A percentile compares a stretch with the other conserved stretches of the same genome.
Conservation (phyloP, 2,113 vertebrate species). For the Corythoichthys haematopterus region DNA sequence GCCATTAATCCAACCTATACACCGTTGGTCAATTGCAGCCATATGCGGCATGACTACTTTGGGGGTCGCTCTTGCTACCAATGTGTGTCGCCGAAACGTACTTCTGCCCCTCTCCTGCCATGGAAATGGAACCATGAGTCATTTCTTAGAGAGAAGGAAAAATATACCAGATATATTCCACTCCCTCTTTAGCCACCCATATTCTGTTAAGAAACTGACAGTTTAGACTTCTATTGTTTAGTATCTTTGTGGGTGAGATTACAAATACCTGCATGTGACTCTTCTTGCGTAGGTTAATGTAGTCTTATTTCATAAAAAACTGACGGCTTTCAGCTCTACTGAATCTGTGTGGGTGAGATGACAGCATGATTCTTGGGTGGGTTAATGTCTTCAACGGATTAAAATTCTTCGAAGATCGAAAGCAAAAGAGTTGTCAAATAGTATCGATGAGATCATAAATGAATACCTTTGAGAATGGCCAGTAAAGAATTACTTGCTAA, state of each 20-base stretch:
- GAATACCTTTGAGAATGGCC: too few species aligned
- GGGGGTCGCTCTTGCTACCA: slow-evolving; percentile 54
- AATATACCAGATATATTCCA: slow-evolving; percentile 42
- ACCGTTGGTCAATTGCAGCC: slow-evolving; percentile 65
- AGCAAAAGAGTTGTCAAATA: too few species aligned
- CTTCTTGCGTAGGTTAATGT: background rate
- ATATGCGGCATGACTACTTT: slow-evolving; percentile 64
- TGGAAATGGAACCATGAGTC: slow-evolving; percentile 17
- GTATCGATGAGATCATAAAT: too few species aligned
- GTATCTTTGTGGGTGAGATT: background rate
- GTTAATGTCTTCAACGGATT: too few species aligned
- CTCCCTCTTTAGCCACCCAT: slow-evolving; percentile 46
- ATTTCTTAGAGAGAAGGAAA: background rate
- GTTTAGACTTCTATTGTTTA: slow-evolving; percentile 13
- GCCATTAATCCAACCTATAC: slow-evolving; percentile 65
- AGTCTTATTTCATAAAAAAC: background rate
- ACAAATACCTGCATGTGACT: background rate
- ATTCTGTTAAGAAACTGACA: slow-evolving; percentile 5
- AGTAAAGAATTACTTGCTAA: too few species aligned
- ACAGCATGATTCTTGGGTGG: too few species aligned
- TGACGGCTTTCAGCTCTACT: too few species aligned
- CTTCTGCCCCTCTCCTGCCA: slow-evolving; percentile 32
- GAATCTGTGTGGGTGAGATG: too few species aligned
- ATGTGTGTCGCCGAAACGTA: background rate
- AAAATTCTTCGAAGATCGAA: too few species aligned